phyloP scores from a whole-genome alignment of 2,113 vertebrate genomes.

The Sinocyclocheilus anophthalmus region DNA sequence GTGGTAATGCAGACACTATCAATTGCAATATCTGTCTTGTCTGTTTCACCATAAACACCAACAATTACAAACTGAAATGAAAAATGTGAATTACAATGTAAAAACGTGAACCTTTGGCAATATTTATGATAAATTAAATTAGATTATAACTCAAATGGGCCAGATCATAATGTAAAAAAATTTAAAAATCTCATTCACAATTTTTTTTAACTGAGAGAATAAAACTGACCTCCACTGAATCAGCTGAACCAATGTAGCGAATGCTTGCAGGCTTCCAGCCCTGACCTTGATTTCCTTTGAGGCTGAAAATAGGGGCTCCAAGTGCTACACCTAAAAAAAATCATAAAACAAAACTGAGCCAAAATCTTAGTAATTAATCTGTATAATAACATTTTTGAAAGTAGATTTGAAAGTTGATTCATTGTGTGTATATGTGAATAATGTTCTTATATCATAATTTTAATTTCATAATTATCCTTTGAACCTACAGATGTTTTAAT shows the following conservation, averaged over 20 bases:
- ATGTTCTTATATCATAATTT: not conserved
- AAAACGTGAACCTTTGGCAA: not conserved
- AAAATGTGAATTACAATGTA: not conserved
- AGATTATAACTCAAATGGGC: not conserved
- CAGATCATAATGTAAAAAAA: not conserved
- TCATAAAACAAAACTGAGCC: not conserved
- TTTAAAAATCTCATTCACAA: not conserved
- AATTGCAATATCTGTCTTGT: conserved; percentile 78
- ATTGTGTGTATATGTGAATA: not conserved
- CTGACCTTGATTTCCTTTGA: conserved; percentile 71
- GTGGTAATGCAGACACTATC: conserved; percentile 76
- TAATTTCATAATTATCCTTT: not conserved
- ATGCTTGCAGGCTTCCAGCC: conserved; percentile 68
- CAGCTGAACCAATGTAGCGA: conserved; percentile 58
- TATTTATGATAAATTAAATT: not conserved
- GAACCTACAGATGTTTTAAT: not conserved
- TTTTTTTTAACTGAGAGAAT: no score
- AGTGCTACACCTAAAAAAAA: conserved; percentile 60
- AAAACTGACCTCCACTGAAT: conserved; percentile 62
- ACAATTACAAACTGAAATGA: conserved; percentile 78
- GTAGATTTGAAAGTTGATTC: no score
- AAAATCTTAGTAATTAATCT: not conserved
- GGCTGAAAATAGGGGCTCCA: conserved; percentile 65
- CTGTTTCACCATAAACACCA: conserved; percentile 74
- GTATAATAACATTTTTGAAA: not conserved